Evolutionary conservation across 2,113 vertebrate species (phyloP), one percentile per base, ranked within the genome.

Genomic region (Sebastes fasciatus): DNA sequence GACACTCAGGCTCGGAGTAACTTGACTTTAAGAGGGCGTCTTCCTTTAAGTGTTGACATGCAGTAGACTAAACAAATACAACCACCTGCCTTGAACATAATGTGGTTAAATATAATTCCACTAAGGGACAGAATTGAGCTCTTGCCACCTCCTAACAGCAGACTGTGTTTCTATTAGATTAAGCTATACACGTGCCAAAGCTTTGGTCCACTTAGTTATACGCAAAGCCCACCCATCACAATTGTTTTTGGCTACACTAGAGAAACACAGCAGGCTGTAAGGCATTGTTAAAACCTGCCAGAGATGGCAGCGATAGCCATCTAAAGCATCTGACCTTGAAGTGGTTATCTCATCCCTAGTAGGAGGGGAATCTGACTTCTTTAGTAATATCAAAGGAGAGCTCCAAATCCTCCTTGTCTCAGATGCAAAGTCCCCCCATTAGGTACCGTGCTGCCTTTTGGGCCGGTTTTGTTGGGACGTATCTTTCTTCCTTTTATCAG

Each of bases 311-410:
- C n/a, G 86, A 93, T 91, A 80, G 84, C 84, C 88, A 93, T 94
- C 93, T 92, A 81, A 91, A 93, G 86, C 88, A 74, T 79, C 82
- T 93, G 91, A 91, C 88, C 92, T 92, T 91, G 92, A 89, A 93
- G 88, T 89, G 89, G 88, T 94, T 94, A 93, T 91, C 91, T 89
- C 79, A 83, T 91, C 78, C 69, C 82, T 72, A 80, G 84, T 83
- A 83, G 85, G 78, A 88, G 85, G 60, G 74, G 74, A 80, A 76
- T 86, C 77, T 77, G 76, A 52, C 82, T 90, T 83, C 75, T 92
- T 86, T 86, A 89, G 79, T 80, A 77, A 87, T 90, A 89, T 89
- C 88, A 91, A 93, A 91, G 85, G 49, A 81, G 72, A 76, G 74
- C 80, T 86, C 74, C 68, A 93, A 90, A 91, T 87, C 85, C 88